Evolutionary conservation across 1,140 invertebrate species (phyloP).

Genomic region (Panagrolaimus sp.): DNA sequence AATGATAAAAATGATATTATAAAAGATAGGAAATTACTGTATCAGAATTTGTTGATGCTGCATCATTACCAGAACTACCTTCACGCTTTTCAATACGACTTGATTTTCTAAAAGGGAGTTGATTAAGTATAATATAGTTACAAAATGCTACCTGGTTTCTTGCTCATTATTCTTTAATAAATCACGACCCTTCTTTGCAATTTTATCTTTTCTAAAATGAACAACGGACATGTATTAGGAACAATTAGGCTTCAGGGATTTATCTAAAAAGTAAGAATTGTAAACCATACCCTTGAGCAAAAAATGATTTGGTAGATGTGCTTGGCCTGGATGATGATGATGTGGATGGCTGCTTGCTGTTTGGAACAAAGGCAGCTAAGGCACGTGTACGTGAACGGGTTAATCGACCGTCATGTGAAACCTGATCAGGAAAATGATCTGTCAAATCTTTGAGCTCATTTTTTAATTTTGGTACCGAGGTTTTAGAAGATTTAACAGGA

Average conservation of each 20-base stretch:
- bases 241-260: no score
- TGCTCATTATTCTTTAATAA: background rate
- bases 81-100: no score
- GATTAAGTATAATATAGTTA: no score
- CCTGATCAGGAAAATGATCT: conserved; percentile 33
- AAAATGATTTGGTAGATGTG: background rate
- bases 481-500: background rate
- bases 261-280: no score
- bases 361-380: conserved; percentile 17
- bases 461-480: conserved; percentile 5
- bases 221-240: no score
- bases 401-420: conserved; percentile 21
- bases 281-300: conserved; percentile 5
- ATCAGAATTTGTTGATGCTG: no score
- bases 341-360: background rate
- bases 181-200: conserved; percentile 1
- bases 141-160: background rate
- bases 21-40: no score
- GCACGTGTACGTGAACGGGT: conserved; percentile 28
- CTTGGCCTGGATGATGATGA: conserved; percentile 2
- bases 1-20: no score
- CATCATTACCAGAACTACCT: no score
- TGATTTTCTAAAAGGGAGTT: no score
- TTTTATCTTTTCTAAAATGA: conserved; percentile 9
- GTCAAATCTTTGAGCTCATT: conserved; percentile 19